Evolutionary conservation across 2,113 vertebrate genomes (phyloP), one percentile per base, ranked within the genome.

Genomic region (Barbus barbus): DNA sequence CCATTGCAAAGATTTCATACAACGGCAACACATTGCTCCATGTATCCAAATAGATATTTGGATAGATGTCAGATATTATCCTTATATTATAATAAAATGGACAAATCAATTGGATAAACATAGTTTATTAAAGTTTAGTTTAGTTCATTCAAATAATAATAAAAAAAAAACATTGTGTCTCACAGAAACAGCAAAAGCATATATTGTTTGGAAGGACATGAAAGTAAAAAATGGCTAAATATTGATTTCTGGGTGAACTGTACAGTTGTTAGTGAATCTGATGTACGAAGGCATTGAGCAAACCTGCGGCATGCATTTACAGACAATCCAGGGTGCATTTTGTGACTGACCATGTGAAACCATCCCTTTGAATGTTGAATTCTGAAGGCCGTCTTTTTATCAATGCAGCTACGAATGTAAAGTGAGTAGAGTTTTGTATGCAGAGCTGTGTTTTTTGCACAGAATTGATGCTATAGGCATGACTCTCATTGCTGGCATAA

Each of bases 361-460:
- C 2, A 9, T n/a, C 53, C 16, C 14, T 65, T 33, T 36, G 36
- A 69, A 69, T 22, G 33, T n/a, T 36, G 33, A 69, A 69, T 69
- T 33, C 18, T 41, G 22, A 46, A 63, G 71, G 41, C 22, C 7
- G 6, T 26, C n/a, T 51, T 75, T 72, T 75, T 51, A 51, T 75
- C 73, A 51, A 1, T 28, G 26, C 73, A 51, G 73, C n/a, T 9
- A 72, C 12, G 61, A 31, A 65, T 65, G 61, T 58, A 20, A 33
- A 73, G 18, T 41, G 6, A 67, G 28, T 67, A 18, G 63, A 67
- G 63, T 71, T 74, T 74, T 74, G n/a, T 74, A 48, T 26, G 13
- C n/a, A 48, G n/a, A 46, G 71, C n/a, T 48, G 9, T 1, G 2
- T 38, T 71, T 36, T 74, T 26, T 69, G 65, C 26, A 31, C 65